These are phyloP conservation scores for Alviniconcha marisindica DNA, from an alignment of 1,140 invertebrate genomes.

Conservation along the genomic window DNA sequence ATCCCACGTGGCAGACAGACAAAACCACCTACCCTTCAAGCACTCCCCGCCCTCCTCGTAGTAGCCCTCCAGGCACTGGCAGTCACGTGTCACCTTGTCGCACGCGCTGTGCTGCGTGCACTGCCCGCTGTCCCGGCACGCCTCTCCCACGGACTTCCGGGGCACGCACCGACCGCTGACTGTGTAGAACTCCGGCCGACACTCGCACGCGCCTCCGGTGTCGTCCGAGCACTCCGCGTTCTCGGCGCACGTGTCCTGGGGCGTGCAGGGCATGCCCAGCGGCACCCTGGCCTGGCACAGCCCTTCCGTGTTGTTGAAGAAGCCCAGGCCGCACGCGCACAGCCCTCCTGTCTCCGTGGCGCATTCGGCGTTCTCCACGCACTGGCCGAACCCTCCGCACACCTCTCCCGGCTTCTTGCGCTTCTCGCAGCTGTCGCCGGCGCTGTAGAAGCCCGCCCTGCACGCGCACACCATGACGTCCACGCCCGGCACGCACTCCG, in stretches of 20 bases:
- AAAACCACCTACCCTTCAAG: neutral
- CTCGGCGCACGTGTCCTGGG: constrained; percentile 34
- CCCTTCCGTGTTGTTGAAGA: constrained; percentile 34
- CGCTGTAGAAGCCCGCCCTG: constrained; percentile 16
- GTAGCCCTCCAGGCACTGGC: constrained; percentile 22
- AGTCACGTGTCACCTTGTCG: constrained; percentile 33
- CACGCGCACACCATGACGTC: constrained; percentile 18
- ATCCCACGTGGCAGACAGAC: neutral
- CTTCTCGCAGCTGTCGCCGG: neutral
- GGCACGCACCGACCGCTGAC: constrained; percentile 33
- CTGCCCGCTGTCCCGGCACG: constrained; percentile 25
- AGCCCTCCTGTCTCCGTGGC: constrained; percentile 28
- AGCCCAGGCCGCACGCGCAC: constrained; percentile 35
- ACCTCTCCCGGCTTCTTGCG: constrained; percentile 25
- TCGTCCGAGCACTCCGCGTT: constrained; percentile 27
- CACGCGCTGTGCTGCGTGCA: constrained; percentile 32
- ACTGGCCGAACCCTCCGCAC: constrained; percentile 36
- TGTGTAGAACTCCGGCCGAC: constrained; percentile 36
- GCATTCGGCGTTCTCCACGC: constrained; percentile 39
- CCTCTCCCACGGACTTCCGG: constrained; percentile 3
- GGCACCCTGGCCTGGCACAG: neutral
- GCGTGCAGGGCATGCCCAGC: constrained; percentile 23
- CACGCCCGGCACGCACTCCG: constrained; percentile 29
- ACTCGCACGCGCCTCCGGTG: constrained; percentile 39
- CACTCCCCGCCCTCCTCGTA: constrained; percentile 32